Evolutionary conservation across 2,113 vertebrate species (phyloP).

Genomic region (Mellivora capensis): DNA sequence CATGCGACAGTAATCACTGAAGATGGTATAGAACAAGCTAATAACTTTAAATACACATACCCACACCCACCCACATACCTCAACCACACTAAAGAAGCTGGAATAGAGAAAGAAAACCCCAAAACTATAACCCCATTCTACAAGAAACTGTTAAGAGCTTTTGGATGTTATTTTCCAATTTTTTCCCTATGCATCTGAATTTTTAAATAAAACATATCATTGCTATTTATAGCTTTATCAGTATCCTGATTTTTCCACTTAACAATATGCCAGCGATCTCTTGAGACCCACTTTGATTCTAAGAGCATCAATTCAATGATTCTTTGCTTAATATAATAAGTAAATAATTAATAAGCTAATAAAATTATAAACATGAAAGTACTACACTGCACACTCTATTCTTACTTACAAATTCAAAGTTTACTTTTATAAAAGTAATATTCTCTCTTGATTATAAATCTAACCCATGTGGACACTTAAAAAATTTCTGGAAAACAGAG

Average conservation of each 20-base stretch:
- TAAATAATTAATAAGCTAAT: constrained; percentile 17
- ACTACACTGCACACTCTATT: background rate
- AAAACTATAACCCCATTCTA: background rate
- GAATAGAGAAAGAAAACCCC: background rate
- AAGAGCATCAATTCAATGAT: constrained; percentile 15
- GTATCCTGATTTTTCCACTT: background rate
- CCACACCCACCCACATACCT: background rate
- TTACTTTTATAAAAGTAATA: constrained; percentile 10
- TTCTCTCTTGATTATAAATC: constrained; percentile 20
- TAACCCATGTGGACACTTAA: background rate
- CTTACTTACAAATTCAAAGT: background rate
- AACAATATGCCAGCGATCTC: background rate
- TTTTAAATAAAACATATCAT: constrained; percentile 8
- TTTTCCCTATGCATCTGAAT: background rate
- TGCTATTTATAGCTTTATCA: background rate
- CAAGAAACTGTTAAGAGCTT: background rate
- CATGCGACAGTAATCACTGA: background rate
- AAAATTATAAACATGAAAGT: background rate
- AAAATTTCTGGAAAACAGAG: background rate
- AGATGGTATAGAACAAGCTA: background rate
- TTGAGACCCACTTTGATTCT: background rate
- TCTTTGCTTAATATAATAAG: background rate
- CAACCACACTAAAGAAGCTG: background rate
- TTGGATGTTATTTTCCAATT: background rate
- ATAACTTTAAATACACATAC: background rate